Conservation (phyloP, 2,888 invertebrate genomes). For the Nebria brevicollis region DNA sequence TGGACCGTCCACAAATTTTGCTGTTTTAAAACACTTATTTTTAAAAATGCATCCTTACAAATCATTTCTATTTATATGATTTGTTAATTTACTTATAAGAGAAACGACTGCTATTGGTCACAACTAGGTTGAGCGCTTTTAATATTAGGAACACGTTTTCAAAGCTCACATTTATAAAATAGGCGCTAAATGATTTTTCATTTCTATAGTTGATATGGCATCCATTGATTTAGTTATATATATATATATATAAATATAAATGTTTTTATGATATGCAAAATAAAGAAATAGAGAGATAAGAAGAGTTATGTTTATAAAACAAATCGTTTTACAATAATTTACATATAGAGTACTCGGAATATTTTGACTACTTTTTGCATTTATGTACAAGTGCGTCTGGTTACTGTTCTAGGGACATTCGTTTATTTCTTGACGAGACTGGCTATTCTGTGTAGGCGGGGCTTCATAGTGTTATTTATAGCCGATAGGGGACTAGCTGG, state of each 20-base stretch:
- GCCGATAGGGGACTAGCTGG: slow-evolving; percentile 60
- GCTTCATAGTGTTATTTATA: slow-evolving; percentile 61
- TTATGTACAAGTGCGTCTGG: slow-evolving; percentile 58
- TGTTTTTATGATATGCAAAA: slow-evolving; percentile 31
- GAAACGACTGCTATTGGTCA: too few species aligned
- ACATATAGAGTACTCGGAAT: not conserved
- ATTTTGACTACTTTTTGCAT: not conserved
- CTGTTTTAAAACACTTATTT: not conserved
- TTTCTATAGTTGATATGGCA: slow-evolving; percentile 42
- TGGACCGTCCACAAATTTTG: too few species aligned
- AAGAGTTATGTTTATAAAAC: slow-evolving; percentile 7
- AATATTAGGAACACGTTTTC: slow-evolving; percentile 34
- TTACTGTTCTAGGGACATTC: slow-evolving; percentile 63
- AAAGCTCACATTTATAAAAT: slow-evolving; percentile 13
- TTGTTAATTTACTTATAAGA: too few species aligned
- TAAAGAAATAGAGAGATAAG: slow-evolving; percentile 29
- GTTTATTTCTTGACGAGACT: slow-evolving; percentile 65
- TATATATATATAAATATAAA: slow-evolving; percentile 41
- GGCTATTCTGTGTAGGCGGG: slow-evolving; percentile 64
- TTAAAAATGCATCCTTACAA: not conserved
- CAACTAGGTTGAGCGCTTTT: not conserved
- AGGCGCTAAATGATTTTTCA: slow-evolving; percentile 12
- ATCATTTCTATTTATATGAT: too few species aligned
- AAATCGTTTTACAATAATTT: not conserved
- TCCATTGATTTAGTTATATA: slow-evolving; percentile 32